Evolutionary conservation across 2,888 invertebrate genomes (phyloP), one percentile per base, ranked within the genome.

Genomic region (Junonia oenone): DNA sequence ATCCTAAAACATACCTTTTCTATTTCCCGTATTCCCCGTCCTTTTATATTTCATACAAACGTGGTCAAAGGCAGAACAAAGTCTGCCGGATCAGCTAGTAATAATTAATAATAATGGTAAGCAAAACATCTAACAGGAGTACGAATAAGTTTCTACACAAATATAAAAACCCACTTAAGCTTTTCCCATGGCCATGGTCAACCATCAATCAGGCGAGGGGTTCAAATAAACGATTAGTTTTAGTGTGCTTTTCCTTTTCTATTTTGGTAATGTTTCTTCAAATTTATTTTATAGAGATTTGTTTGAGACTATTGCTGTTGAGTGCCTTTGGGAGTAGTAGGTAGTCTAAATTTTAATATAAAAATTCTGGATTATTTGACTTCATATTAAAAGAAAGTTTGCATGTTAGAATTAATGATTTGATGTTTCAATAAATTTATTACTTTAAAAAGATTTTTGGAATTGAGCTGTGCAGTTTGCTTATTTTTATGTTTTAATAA

Each of bases 151-250:
- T 33, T 33, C 3, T n/a, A 33, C 4, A 33, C 11, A n/a, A 33
- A 33, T n/a, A 33, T n/a, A 33, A 33, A 33, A n/a, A 4, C 31
- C 11, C n/a, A 29, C 45, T 45, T 15, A 6, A 37, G 37, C 1
- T 15, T 37, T 14, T 15, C 35, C 13, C n/a, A n/a, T n/a, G n/a
- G n/a, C n/a, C n/a, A n/a, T n/a, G n/a, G n/a, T n/a, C 6, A 33
- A 68, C 71, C 78, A 82, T 83, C 81, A 82, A 83, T 83, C 81
- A 81, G 71, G 53, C 55, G 55, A 58, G 59, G 63, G 54, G 60
- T 51, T 58, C 55, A 58, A 59, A 51, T 43, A 56, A 59, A 54
- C 58, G 56, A 62, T 65, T 61, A 65, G 61, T 57, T 62, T 63
- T 52, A 58, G 52, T 55, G 37, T 27, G 40, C 45, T 45, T 45